Percentiles rank a stretch among this genome's conserved stretches.
Evolutionary conservation across 2,888 invertebrate species (phyloP).

Genomic region (Eupithecia inturbata): DNA sequence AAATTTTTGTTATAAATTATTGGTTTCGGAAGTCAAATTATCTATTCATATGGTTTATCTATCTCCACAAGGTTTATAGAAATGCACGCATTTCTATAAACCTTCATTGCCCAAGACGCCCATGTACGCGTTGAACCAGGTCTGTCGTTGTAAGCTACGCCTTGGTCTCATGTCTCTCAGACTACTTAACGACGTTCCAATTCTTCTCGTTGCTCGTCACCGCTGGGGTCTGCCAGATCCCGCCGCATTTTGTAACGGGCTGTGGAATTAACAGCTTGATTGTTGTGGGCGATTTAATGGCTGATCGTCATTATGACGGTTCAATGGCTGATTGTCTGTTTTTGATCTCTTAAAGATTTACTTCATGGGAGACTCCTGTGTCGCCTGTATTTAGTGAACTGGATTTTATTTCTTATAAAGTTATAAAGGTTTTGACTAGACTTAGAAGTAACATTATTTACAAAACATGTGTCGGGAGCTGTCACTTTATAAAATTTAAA

Average conservation of each 20-base stretch:
- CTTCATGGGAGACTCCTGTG: neutral
- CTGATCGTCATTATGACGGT: neutral
- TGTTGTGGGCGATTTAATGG: neutral
- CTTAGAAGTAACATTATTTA: too few species aligned
- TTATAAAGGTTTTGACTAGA: too few species aligned
- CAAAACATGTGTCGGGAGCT: too few species aligned
- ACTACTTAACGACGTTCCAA: neutral
- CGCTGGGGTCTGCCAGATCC: neutral
- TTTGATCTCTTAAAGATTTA: neutral
- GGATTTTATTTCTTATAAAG: too few species aligned
- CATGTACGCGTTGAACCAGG: neutral
- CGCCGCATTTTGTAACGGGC: neutral
- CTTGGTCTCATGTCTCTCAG: neutral
- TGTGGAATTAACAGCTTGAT: neutral
- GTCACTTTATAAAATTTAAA: too few species aligned
- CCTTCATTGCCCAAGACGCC: neutral
- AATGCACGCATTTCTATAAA: neutral
- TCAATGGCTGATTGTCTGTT: neutral
- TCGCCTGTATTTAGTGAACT: too few species aligned
- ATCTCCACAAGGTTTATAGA: neutral
- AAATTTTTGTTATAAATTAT: too few species aligned
- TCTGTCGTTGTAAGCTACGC: neutral
- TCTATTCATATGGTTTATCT: neutral
- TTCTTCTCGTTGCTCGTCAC: neutral
- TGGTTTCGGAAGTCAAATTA: neutral